Evolutionary conservation across 2,888 invertebrate species (phyloP).

Genomic region (Trachelus troglodyta): DNA sequence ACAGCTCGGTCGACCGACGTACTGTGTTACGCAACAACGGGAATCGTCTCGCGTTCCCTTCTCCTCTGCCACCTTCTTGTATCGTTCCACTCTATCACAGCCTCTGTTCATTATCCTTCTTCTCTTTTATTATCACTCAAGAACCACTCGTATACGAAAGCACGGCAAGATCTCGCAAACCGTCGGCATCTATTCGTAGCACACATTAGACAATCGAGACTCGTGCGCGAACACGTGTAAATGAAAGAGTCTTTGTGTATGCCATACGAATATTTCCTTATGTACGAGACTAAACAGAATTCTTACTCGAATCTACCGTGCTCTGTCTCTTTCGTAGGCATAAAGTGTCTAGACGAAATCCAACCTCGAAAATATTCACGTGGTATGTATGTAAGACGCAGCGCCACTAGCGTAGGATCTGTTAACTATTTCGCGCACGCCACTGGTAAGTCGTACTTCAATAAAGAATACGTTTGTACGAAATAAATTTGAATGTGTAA

Average conservation of each 20-base stretch:
- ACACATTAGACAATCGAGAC: neutral
- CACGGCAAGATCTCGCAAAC: neutral
- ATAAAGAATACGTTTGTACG: neutral
- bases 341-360: neutral
- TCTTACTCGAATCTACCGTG: neutral
- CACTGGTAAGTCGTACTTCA: neutral
- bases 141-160: no score
- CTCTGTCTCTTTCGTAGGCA: neutral
- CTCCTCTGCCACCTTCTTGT: neutral
- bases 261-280: neutral
- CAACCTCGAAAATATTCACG: neutral
- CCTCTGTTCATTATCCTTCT: neutral
- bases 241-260: neutral
- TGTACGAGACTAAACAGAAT: neutral
- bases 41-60: neutral
- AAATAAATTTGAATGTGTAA: neutral
- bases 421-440: no score
- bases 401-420: neutral
- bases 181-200: neutral
- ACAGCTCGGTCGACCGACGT: neutral
- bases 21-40: neutral
- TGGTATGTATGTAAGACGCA: neutral
- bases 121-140: neutral
- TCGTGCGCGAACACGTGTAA: neutral
- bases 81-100: neutral